phyloP scores from a whole-genome alignment of 2,797 vertebrate species.

The Characodon lateralis region DNA sequence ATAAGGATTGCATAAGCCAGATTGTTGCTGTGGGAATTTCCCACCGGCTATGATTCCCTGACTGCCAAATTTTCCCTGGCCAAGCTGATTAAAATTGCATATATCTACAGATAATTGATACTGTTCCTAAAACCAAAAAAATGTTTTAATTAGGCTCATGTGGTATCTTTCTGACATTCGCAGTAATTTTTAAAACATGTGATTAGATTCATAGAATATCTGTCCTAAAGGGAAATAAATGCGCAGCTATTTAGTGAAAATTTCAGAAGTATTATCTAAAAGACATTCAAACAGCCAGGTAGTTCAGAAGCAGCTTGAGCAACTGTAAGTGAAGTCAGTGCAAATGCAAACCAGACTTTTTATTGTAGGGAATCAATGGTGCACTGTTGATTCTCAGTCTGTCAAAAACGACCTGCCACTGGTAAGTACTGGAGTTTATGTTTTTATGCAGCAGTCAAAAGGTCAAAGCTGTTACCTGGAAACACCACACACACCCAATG shows the following conservation, averaged over 20 bases:
- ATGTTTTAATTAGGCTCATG: conserved; percentile 8
- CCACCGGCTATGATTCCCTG: conserved; percentile 5
- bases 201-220: conserved; percentile 7
- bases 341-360: background rate
- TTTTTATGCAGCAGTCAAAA: conserved; percentile 7
- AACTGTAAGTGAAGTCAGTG: background rate
- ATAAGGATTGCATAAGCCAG: background rate
- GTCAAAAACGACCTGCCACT: background rate
- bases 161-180: background rate
- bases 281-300: background rate
- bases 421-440: conserved; percentile 3
- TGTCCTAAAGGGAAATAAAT: background rate
- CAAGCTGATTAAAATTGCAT: conserved; percentile 23
- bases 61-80: conserved; percentile 6
- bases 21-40: background rate
- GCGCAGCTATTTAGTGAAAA: conserved; percentile 13
- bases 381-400: conserved; percentile 1
- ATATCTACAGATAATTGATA: conserved; percentile 9
- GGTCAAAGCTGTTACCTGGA: conserved; percentile 7
- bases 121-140: conserved; percentile 2
- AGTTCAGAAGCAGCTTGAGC: background rate
- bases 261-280: conserved; percentile 1
- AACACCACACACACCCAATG: conserved; percentile 1
- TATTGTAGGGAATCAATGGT: background rate
- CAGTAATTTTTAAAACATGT: background rate